Evolutionary conservation across 1,140 invertebrate species (phyloP).

Genomic region (Metopolophium dirhodum): DNA sequence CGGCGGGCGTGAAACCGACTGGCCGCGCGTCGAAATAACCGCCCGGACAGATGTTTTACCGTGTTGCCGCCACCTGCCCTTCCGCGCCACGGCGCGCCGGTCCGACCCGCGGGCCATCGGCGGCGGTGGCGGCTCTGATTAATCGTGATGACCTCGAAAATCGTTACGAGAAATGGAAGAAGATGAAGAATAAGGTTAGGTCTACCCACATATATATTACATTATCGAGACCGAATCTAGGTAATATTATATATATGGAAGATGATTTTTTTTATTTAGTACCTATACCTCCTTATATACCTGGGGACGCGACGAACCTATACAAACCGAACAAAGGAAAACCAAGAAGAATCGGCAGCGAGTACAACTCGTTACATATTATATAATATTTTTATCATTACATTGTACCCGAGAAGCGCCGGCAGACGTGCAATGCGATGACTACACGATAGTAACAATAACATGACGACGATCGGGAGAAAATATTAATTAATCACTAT

Average conservation of each 20-base stretch:
- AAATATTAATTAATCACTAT: background rate
- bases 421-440: background rate
- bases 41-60: conserved; percentile 49
- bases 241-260: conserved; percentile 24
- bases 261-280: background rate
- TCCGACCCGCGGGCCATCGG: conserved; percentile 37
- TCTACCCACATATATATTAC: conserved; percentile 24
- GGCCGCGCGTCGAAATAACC: conserved; percentile 41
- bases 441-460: background rate
- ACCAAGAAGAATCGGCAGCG: background rate
- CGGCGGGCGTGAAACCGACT: conserved; percentile 48
- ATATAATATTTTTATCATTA: too few species aligned
- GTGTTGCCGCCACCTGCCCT: conserved; percentile 36
- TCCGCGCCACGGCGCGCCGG: background rate
- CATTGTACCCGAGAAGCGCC: too few species aligned
- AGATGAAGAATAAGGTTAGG: background rate
- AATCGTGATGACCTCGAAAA: conserved; percentile 55
- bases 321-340: background rate
- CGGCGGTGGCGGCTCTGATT: conserved; percentile 42
- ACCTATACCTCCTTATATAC: background rate
- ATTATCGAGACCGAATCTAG: conserved; percentile 44
- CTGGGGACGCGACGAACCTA: background rate
- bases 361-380: background rate
- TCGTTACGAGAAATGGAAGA: conserved; percentile 24
- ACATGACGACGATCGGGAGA: background rate